Evolutionary conservation across 2,797 vertebrate species (phyloP), one percentile per base, ranked within the genome.

Genomic region (Anabacerthia variegaticeps): DNA sequence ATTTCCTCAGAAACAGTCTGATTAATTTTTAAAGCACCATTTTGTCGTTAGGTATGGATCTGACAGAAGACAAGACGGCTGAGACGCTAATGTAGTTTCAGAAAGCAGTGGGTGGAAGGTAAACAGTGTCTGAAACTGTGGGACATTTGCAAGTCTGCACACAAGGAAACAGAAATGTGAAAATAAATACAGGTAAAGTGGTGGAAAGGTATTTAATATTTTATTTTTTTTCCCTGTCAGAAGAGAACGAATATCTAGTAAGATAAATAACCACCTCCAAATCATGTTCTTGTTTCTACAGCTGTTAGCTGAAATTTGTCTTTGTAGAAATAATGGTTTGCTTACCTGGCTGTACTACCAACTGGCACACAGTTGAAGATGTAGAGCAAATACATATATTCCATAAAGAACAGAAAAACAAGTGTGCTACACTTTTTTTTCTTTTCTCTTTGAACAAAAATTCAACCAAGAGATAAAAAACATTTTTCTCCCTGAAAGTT

Each of bases 11-110:
- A 96, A 92, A 88, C 26, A 46, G 39, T 56, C 44, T 94, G 86
- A 89, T 91, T 95, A 91, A 89, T 92, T 92, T 92, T 93, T 92
- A 89, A 92, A 88, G 84, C 37, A 95, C 14, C 24, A 83, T 89
- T 85, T 89, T 85, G 46, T 77, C 75, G 85, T 79, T 92, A 93
- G 78, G 67, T 96, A 67, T 26, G 36, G 69, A 93, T 87, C 62
- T 88, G 92, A 90, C 86, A 93, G 68, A 93, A 83, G 48, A 43
- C 56, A 92, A 94, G 91, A 92, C 72, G 92, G 75, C 59, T 56
- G 63, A 92, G 74, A 52, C 62, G 83, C 66, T 73, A 74, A 83
- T 39, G n/a, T 23, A 65, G 68, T 80, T 96, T 88, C 85, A 85
- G 49, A 95, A 95, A 89, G 58, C 76, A 68, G 34, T 51, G 37